Percentiles rank a stretch among this genome's conserved stretches.
Evolutionary conservation across 2,113 vertebrate species (phyloP).

Genomic region (Scomber colias): DNA sequence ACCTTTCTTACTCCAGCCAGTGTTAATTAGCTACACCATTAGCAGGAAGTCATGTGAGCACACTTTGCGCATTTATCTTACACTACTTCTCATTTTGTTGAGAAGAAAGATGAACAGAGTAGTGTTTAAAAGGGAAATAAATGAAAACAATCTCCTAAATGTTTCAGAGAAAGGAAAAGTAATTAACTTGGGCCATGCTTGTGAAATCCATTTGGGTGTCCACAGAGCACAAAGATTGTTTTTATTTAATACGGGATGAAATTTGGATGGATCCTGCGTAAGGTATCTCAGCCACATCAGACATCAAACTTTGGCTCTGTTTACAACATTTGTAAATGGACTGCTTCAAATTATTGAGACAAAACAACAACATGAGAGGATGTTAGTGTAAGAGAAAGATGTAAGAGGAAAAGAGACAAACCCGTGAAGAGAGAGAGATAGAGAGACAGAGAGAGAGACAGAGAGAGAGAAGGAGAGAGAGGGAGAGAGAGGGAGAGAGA

Average conservation of each 20-base stretch:
- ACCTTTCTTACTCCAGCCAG: constrained; percentile 79
- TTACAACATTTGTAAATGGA: constrained; percentile 36
- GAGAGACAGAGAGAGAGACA: neutral
- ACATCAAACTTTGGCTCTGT: constrained; percentile 50
- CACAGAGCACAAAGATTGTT: constrained; percentile 40
- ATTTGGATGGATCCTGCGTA: constrained; percentile 57
- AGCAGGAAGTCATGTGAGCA: constrained; percentile 72
- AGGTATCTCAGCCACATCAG: constrained; percentile 51
- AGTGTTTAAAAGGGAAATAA: constrained; percentile 34
- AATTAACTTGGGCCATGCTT: constrained; percentile 63
- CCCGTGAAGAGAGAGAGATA: neutral
- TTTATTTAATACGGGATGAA: constrained; percentile 60
- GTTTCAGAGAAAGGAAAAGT: constrained; percentile 60
- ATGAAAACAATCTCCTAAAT: constrained; percentile 65
- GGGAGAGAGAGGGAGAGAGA: neutral
- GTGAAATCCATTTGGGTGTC: constrained; percentile 57
- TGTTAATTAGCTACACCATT: constrained; percentile 84
- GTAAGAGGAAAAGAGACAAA: constrained; percentile 20
- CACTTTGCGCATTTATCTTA: constrained; percentile 66
- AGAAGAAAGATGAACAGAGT: constrained; percentile 35
- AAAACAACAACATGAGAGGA: constrained; percentile 43
- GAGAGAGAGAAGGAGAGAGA: neutral
- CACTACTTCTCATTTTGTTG: constrained; percentile 54
- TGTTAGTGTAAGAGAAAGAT: constrained; percentile 47
- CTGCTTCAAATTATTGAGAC: constrained; percentile 42